Evolutionary conservation across 2,888 invertebrate genomes (phyloP), one percentile per base, ranked within the genome.

Genomic region (Ceratothoa steindachneri): DNA sequence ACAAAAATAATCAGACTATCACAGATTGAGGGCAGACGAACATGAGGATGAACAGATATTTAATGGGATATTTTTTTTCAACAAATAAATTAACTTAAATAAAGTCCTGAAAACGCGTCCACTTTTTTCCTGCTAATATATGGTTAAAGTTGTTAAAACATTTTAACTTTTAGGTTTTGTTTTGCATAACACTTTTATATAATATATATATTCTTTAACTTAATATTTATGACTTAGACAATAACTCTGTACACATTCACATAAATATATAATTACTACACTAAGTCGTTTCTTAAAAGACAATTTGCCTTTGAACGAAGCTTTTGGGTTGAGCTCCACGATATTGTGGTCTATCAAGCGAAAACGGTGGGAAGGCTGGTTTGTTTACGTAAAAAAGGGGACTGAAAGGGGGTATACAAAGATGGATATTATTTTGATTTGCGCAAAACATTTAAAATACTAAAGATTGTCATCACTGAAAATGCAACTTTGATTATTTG

Each of bases 211-310:
- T 41, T 41, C 5, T 15, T 41, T 41, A 41, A n/a, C 67, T 67
- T 67, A 67, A 12, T 15, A 31, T n/a, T 24, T 69, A 69, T 69
- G 69, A 69, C 69, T 69, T 69, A 69, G 69, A 69, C 19, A 22
- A 41, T 69, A 69, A 51, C 22, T 22, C 52, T 69, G 52, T 69
- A 69, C 69, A 69, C n/a, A 27, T 31, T 69, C 27, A 69, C 52
- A 1, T 41, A 41, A 41, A 41, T 41, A 41, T 41, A 41, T 41
- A 41, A 9, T 9, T 41, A n/a, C n/a, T n/a, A n/a, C n/a, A n/a
- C n/a, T n/a, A n/a, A n/a, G n/a, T 41, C 41, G 15, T 15, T 15
- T 41, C 7, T 41, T 41, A 9, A 41, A 41, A 15, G 41, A 5
- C 41, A 41, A 15, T 41, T 41, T 15, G 15, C 15, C 5, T 5